Percentiles rank a stretch among this genome's conserved stretches.
Evolutionary conservation across 1,140 invertebrate species (phyloP).

Genomic region (Caenorhabditis tropicalis): DNA sequence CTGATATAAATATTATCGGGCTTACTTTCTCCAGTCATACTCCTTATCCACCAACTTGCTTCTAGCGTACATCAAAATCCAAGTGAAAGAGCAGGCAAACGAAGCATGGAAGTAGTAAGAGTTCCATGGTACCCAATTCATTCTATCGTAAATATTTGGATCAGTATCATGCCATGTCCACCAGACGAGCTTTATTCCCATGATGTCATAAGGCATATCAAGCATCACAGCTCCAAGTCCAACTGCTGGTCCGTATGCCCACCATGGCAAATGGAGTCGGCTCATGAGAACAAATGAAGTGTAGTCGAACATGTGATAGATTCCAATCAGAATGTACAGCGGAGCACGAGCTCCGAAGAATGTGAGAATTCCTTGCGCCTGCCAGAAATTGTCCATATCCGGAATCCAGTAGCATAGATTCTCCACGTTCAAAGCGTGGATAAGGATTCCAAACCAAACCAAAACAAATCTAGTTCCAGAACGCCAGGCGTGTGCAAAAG

Average conservation of each 20-base stretch:
- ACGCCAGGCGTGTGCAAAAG: constrained; percentile 72
- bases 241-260: constrained; percentile 74
- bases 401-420: constrained; percentile 68
- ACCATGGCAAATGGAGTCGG: constrained; percentile 68
- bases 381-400: constrained; percentile 70
- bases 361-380: constrained; percentile 69
- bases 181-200: constrained; percentile 81
- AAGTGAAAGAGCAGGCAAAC: constrained; percentile 80
- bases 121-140: constrained; percentile 82
- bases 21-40: constrained; percentile 74
- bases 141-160: constrained; percentile 81
- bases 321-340: constrained; percentile 67
- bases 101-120: constrained; percentile 84
- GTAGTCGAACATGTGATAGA: constrained; percentile 71
- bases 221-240: constrained; percentile 80
- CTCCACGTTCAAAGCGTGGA: constrained; percentile 67
- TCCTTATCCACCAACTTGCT: constrained; percentile 65
- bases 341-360: constrained; percentile 69
- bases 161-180: constrained; percentile 88
- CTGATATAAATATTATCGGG: constrained; percentile 31
- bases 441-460: constrained; percentile 69
- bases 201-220: constrained; percentile 83
- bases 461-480: constrained; percentile 66
- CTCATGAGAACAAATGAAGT: constrained; percentile 65
- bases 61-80: constrained; percentile 78